Evolutionary conservation across 2,113 vertebrate genomes (phyloP).

Genomic region (Grallaria varia): DNA sequence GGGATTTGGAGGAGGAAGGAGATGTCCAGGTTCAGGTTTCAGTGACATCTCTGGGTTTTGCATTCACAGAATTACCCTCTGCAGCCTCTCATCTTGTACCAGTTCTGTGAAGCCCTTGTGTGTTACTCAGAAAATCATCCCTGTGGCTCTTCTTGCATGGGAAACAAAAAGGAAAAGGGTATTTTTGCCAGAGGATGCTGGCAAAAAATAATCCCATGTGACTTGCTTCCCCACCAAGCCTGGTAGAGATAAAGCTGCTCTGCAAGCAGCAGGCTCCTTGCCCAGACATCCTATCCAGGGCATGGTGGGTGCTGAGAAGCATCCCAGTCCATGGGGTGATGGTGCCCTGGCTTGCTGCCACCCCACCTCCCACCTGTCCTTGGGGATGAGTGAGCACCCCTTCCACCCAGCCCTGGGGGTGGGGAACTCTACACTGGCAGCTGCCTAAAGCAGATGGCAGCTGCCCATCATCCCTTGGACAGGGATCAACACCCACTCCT

Average conservation of each 20-base stretch:
- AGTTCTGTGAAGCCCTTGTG: not conserved
- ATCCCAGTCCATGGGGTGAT: rapidly evolving
- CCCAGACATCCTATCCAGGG: not conserved
- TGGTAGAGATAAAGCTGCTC: not conserved
- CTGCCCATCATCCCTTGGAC: not conserved
- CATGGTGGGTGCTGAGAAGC: not conserved
- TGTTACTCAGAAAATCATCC: not conserved
- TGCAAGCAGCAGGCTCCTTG: not conserved
- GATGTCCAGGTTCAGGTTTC: conserved; percentile 23
- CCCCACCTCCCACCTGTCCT: not conserved
- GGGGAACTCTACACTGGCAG: not conserved
- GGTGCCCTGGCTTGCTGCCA: not conserved
- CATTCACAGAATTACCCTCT: conserved; percentile 11
- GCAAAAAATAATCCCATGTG: not conserved
- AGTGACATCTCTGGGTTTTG: not conserved
- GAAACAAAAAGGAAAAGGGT: not conserved
- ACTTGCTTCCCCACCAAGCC: not conserved
- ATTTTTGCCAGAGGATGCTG: not conserved
- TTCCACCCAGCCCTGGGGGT: not conserved
- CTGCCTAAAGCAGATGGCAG: not conserved
- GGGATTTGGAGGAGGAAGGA: conserved; percentile 32
- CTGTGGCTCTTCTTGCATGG: not conserved
- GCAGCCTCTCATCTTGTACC: not conserved
- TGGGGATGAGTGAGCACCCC: rapidly evolving
- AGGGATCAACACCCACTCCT: not conserved